Base-by-base conservation (phyloP, 2,113 vertebrate species). In the Scophthalmus maximus region DNA sequence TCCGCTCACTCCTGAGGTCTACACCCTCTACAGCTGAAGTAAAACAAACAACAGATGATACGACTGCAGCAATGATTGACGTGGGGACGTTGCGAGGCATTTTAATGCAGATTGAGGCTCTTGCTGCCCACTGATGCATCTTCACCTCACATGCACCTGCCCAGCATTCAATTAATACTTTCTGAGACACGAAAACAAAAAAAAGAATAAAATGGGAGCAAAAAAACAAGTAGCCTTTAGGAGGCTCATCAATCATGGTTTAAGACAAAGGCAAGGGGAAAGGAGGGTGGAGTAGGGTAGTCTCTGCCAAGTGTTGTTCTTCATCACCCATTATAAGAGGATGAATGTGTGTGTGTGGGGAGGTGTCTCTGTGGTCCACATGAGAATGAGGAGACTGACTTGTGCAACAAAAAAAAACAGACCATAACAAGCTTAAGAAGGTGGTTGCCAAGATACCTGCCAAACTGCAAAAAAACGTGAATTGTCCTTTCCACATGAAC, bases 201-300 rank as follows among this genome's bases (percentile, higher is more conserved):
- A 57, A 56, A 20, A 77, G n/a, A 78, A 78, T 78, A 78, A 59
- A 89, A 86, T 36, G 20, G 62, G 42, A 81, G 63, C 49, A 53
- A 84, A 78, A 57, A 84, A 46, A 34, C 70, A 83, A 88, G 56
- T 71, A 83, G 86, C 87, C 86, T 89, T 86, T 89, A 83, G 83
- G 76, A 88, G 83, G 77, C 87, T 90, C 93, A 93, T 93, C 90
- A 92, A 94, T 93, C 93, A 92, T 64, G 27, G 69, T 81, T 73
- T 60, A 82, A 89, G 78, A 92, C 88, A 92, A 93, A 92, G 71
- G 68, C 52, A 57, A 74, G 70, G 67, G 51, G 78, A 87, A 82
- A 87, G 74, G 69, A 85, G 86, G 91, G 85, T 81, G 89, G 88
- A 79, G 64, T 52, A 53, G 77, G 32, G 51, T 59, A 72, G 78